Evolutionary conservation across 2,113 vertebrate genomes (phyloP).

Genomic region (Ophthalmotilapia sp.): DNA sequence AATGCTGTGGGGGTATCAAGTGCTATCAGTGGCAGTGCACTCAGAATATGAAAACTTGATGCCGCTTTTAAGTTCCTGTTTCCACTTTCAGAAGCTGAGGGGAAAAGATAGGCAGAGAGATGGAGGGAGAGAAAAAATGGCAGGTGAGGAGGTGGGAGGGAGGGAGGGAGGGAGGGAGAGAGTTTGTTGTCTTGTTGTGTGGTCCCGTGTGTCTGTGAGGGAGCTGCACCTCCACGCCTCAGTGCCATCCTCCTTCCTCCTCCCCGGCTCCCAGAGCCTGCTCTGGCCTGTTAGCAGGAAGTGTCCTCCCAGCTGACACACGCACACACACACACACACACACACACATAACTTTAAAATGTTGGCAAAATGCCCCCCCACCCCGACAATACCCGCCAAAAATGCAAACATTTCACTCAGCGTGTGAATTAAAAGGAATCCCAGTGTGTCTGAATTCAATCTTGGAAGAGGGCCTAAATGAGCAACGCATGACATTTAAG

Average conservation of each 20-base stretch:
- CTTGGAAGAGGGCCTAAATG: neutral
- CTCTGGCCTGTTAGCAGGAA: slow-evolving; percentile 75
- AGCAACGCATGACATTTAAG: neutral
- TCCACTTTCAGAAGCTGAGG: slow-evolving; percentile 17
- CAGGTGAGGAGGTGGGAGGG: neutral
- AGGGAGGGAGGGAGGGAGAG: slow-evolving; percentile 59
- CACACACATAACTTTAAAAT: neutral
- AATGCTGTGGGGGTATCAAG: slow-evolving; percentile 40
- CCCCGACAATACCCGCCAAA: neutral
- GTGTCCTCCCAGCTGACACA: slow-evolving; percentile 49
- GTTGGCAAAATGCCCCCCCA: neutral
- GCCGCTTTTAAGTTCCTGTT: slow-evolving; percentile 16
- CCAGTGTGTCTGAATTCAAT: neutral
- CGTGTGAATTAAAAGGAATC: neutral
- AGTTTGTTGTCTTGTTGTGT: slow-evolving; percentile 79
- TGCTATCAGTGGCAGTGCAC: slow-evolving; percentile 36
- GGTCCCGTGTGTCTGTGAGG: slow-evolving; percentile 74
- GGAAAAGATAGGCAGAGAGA: neutral
- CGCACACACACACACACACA: neutral
- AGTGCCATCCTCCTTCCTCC: slow-evolving; percentile 54
- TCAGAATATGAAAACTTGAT: slow-evolving; percentile 47
- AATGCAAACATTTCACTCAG: slow-evolving; percentile 15
- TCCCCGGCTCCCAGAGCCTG: slow-evolving; percentile 33
- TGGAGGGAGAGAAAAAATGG: slow-evolving; percentile 53
- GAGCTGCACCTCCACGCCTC: slow-evolving; percentile 75